A percentile compares a stretch with the other conserved stretches of the same genome.
These are phyloP conservation scores for Pygoscelis adeliae DNA, from an alignment of 2,113 vertebrate species.

Conservation along the genomic window DNA sequence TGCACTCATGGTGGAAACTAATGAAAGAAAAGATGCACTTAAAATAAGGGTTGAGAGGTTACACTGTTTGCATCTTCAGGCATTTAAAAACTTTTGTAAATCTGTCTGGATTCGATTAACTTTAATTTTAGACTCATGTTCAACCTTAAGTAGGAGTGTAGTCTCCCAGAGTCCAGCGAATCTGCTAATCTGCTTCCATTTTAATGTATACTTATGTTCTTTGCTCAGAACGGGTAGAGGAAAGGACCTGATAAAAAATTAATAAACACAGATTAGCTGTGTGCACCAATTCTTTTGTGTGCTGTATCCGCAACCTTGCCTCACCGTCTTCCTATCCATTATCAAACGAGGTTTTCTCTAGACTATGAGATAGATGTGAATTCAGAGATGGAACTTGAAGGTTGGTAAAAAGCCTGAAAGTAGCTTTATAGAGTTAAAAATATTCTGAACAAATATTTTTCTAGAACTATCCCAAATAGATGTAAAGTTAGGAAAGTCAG, in stretches of 20 bases:
- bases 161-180: slow-evolving; percentile 2
- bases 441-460: background rate
- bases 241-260: slow-evolving; percentile 49
- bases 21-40: slow-evolving; percentile 23
- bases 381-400: background rate
- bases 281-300: background rate
- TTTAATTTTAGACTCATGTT: slow-evolving; percentile 48
- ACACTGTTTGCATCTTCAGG: slow-evolving; percentile 25
- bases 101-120: slow-evolving; percentile 26
- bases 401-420: background rate
- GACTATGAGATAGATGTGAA: background rate
- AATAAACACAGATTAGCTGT: slow-evolving; percentile 42
- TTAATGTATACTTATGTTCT: slow-evolving; percentile 22
- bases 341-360: background rate
- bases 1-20: slow-evolving; percentile 7
- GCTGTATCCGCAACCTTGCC: slow-evolving; percentile 16
- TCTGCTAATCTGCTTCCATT: slow-evolving; percentile 36
- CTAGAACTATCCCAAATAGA: background rate
- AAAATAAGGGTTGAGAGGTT: slow-evolving; percentile 16
- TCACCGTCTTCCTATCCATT: background rate
- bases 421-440: background rate
- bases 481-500: background rate
- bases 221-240: background rate
- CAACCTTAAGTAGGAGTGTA: slow-evolving; percentile 1
- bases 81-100: slow-evolving; percentile 32